phyloP scores from a whole-genome alignment of 2,113 vertebrate species.

The Psephotus haematonotus region DNA sequence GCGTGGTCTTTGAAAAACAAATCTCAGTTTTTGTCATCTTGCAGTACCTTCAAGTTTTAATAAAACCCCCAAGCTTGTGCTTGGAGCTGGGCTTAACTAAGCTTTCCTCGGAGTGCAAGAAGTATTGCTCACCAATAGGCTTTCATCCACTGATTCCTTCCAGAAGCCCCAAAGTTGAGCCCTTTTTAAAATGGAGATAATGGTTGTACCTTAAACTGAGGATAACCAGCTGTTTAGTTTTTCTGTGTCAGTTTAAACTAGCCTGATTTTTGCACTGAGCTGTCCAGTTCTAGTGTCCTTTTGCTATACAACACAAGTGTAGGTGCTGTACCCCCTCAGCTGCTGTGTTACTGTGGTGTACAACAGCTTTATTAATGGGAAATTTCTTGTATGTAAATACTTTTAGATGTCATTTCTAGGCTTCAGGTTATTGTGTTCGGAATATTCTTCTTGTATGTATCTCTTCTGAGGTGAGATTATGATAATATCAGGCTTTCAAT shows the following conservation, averaged over 20 bases:
- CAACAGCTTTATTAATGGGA: not conserved
- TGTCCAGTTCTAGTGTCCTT: not conserved
- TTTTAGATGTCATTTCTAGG: not conserved
- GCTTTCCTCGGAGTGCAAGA: not conserved
- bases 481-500: not conserved
- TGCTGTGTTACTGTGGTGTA: not conserved
- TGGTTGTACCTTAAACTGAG: not conserved
- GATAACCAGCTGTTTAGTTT: not conserved
- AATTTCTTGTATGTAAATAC: not conserved
- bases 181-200: not conserved
- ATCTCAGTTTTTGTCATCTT: not conserved
- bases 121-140: not conserved
- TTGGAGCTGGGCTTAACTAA: not conserved
- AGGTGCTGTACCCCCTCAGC: not conserved
- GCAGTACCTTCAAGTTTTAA: not conserved
- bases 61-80: not conserved
- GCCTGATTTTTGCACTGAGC: not conserved
- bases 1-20: not conserved
- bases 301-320: no score
- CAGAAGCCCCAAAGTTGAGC: not conserved
- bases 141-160: not conserved
- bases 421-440: not conserved
- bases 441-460: not conserved
- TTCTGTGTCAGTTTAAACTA: not conserved
- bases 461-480: not conserved